Evolutionary conservation across 2,888 invertebrate genomes (phyloP), one percentile per base, ranked within the genome.

Genomic region (Himalopsyche anomala): DNA sequence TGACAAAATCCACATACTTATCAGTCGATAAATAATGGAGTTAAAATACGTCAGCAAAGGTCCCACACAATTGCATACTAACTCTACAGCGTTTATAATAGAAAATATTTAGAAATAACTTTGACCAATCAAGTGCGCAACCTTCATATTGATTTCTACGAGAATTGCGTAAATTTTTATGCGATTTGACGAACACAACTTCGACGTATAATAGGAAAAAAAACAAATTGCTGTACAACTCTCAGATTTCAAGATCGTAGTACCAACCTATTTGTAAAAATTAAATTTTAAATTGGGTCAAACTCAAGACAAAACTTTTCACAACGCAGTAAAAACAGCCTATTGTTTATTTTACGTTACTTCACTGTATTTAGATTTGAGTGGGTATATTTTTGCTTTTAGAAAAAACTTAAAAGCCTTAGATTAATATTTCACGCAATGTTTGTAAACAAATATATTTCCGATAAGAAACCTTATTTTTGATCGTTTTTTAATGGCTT

Each of bases 121-220:
- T 62, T 74, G 74, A 74, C 74, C 74, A 74, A 74, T 74, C 74
- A 74, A 74, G 36, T 74, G 74, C 38, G 74, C 74, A 74, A 74
- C 74, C 74, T 74, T 74, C 74, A 36, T 74, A 74, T 74, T 74
- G 74, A 74, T 74, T 74, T 74, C 74, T 28, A 74, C 74, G 74
- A 19, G 74, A 38, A 38, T 74, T 74, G 74, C 36, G 74, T 74
- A 74, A 74, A 74, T 74, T 74, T 62, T 74, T 74, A 74, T 36
- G 74, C 74, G 11, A 36, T 74, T 36, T 74, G 74, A 74, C 74
- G 74, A 74, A 36, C 74, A 36, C 36, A 15, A 36, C 28, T 74
- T 6, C 36, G 38, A 12, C 36, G 38, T 38, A 74, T 74, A 74
- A 74, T 5, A 51, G 5, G 4, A 51, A 15, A 74, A 74, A 38